These are phyloP conservation scores for Hydrochoerus hydrochaeris DNA, from an alignment of 2,113 vertebrate genomes.

Conservation along the genomic window DNA sequence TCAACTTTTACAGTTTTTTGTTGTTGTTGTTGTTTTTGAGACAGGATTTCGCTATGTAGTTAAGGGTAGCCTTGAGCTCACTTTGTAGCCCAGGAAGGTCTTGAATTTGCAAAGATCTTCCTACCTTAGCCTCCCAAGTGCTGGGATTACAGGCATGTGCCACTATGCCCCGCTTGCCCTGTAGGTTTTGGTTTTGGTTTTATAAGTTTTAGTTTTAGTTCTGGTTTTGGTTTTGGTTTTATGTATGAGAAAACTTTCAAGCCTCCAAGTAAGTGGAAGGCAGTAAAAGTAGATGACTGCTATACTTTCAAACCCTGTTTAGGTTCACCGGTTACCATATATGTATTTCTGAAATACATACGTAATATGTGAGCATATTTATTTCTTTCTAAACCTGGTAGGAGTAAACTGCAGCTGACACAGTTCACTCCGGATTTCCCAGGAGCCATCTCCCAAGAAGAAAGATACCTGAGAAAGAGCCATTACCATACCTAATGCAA, in stretches of 20 bases:
- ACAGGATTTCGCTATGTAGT: too few species aligned
- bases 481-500: background rate
- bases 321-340: background rate
- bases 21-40: background rate
- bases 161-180: background rate
- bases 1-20: rapidly evolving
- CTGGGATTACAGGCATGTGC: background rate
- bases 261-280: background rate
- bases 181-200: background rate
- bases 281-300: background rate
- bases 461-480: background rate
- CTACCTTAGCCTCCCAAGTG: too few species aligned
- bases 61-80: background rate
- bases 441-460: background rate
- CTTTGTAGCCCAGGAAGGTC: background rate
- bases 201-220: background rate
- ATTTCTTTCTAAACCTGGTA: background rate
- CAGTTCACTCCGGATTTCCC: background rate
- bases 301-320: background rate
- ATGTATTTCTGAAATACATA: background rate
- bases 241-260: background rate
- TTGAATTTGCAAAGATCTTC: too few species aligned
- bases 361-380: background rate
- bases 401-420: background rate
- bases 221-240: background rate